These are phyloP conservation scores for Microplitis deprimator DNA, from an alignment of 2,888 invertebrate genomes.

Conservation along the genomic window DNA sequence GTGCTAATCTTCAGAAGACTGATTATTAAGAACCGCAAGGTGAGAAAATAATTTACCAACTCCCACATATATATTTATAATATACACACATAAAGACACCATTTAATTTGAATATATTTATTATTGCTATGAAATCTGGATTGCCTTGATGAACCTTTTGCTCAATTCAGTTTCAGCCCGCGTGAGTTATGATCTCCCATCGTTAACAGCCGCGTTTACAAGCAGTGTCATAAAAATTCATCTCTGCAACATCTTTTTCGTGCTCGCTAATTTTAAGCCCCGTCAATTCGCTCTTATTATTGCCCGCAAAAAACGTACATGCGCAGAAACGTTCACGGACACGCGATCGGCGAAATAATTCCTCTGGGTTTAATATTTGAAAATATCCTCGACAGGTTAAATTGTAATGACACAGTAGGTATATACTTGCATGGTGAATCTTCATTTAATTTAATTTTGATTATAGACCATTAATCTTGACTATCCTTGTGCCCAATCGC, in stretches of 20 bases:
- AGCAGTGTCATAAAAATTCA: background rate
- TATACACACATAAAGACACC: no score
- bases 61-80: no score
- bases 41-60: conserved; percentile 49
- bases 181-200: background rate
- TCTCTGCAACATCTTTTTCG: conserved; percentile 1
- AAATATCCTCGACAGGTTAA: conserved; percentile 48
- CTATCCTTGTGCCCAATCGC: conserved; percentile 26
- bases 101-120: no score
- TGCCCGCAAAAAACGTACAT: conserved; percentile 7
- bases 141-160: conserved; percentile 2
- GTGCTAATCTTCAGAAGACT: conserved; percentile 70
- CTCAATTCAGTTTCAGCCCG: conserved; percentile 5
- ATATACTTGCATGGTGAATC: conserved; percentile 13
- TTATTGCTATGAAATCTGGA: background rate
- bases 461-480: conserved; percentile 35
- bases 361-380: conserved; percentile 25
- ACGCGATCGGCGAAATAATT: conserved; percentile 14
- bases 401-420: conserved; percentile 46
- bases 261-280: conserved; percentile 6
- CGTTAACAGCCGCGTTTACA: background rate
- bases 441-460: conserved; percentile 23
- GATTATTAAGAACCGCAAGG: conserved; percentile 71
- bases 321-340: conserved; percentile 10
- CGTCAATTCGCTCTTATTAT: conserved; percentile 12